Conservation (phyloP, 2,888 invertebrate species). For the Reticulitermes lucifugus region DNA sequence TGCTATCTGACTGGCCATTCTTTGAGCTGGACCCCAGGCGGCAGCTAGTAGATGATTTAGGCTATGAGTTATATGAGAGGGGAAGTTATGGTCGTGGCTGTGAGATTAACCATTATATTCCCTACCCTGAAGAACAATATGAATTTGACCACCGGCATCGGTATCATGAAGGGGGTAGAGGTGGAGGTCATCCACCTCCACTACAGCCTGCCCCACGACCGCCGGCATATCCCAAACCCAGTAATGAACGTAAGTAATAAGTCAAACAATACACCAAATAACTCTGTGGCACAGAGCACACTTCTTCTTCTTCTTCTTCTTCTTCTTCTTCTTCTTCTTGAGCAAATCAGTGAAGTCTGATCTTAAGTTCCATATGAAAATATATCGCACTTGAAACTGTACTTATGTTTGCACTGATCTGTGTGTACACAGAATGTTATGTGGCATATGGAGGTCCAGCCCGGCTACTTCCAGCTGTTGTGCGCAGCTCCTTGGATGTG, state of each 20-base stretch:
- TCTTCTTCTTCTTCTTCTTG: no score
- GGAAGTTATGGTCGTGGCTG: conserved; percentile 87
- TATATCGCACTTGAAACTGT: no score
- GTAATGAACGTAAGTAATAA: conserved; percentile 62
- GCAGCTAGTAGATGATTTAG: conserved; percentile 71
- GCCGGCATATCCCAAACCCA: conserved; percentile 39
- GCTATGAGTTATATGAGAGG: conserved; percentile 82
- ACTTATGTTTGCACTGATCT: neutral
- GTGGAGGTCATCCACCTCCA: neutral
- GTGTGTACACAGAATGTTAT: conserved; percentile 74
- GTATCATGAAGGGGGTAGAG: neutral
- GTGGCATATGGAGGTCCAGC: conserved; percentile 83
- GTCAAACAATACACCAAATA: no score
- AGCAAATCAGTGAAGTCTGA: no score
- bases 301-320: no score
- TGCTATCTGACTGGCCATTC: conserved; percentile 79
- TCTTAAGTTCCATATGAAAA: no score
- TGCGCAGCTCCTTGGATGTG: conserved; percentile 74
- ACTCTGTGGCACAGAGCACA: no score
- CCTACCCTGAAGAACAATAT: conserved; percentile 20
- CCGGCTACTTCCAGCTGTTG: conserved; percentile 73
- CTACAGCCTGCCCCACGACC: neutral
- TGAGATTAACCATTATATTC: conserved; percentile 70
- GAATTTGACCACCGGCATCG: conserved; percentile 1
- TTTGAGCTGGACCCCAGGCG: conserved; percentile 72